These are phyloP conservation scores for Gobionotothen gibberifrons DNA, from an alignment of 2,797 vertebrate genomes.

Conservation along the genomic window DNA sequence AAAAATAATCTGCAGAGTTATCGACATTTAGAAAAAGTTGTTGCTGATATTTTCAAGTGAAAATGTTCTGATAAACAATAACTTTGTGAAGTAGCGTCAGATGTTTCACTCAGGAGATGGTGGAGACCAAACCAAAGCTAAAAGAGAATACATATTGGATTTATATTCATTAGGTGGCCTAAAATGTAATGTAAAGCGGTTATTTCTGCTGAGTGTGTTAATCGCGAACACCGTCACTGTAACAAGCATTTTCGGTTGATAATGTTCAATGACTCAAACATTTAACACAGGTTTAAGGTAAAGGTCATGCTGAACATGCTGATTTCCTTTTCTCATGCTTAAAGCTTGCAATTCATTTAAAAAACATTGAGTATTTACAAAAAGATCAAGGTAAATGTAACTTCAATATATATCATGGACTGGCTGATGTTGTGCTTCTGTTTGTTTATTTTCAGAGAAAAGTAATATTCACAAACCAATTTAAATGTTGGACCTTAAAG, in stretches of 20 bases:
- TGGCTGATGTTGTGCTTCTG: background rate
- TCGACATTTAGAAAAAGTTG: too few species aligned
- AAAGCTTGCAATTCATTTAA: too few species aligned
- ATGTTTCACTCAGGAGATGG: background rate
- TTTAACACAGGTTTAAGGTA: background rate
- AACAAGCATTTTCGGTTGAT: background rate
- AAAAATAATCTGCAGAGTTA: too few species aligned
- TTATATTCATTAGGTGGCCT: background rate
- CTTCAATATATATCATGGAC: too few species aligned
- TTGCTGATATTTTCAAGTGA: too few species aligned
- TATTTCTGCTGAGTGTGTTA: background rate
- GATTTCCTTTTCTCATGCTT: background rate
- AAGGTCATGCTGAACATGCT: background rate
- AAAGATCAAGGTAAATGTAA: background rate
- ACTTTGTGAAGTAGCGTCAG: too few species aligned
- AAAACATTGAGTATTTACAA: background rate
- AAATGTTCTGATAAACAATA: too few species aligned
- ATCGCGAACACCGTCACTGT: background rate
- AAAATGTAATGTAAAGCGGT: background rate
- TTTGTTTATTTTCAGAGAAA: background rate
- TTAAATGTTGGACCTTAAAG: background rate
- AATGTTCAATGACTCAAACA: background rate
- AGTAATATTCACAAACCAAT: background rate
- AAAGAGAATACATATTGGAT: background rate
- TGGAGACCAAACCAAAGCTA: slow-evolving; percentile 10